Percentiles rank a stretch among this genome's conserved stretches.
phyloP scores from a whole-genome alignment of 2,797 vertebrate species.

The Lutjanus campechanus region DNA sequence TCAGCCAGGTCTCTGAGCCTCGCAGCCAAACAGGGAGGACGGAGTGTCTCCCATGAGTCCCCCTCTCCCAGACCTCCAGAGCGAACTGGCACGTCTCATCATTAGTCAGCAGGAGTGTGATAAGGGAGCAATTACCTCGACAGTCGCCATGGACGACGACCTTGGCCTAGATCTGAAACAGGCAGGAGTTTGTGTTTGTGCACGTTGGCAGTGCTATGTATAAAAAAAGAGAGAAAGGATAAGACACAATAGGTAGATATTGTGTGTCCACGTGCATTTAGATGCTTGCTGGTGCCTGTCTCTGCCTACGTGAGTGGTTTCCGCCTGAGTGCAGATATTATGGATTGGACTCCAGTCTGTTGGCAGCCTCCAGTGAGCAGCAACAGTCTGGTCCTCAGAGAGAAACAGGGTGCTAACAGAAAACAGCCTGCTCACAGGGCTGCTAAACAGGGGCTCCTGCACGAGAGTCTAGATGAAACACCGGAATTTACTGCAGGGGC shows the following conservation, averaged over 20 bases:
- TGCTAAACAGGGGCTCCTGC: conserved; percentile 26
- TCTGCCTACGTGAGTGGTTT: conserved; percentile 59
- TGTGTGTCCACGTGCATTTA: conserved; percentile 11
- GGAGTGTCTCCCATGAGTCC: conserved; percentile 36
- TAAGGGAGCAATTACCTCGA: conserved; percentile 60
- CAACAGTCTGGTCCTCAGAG: conserved; percentile 49
- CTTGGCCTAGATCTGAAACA: conserved; percentile 64
- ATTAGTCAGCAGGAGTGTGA: conserved; percentile 65
- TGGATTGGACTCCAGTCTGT: conserved; percentile 54
- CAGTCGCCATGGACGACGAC: conserved; percentile 56
- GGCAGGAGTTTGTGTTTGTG: conserved; percentile 29
- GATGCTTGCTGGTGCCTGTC: conserved; percentile 37
- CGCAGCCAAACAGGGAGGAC: conserved; percentile 32
- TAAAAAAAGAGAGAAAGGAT: background rate
- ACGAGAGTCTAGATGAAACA: conserved; percentile 34
- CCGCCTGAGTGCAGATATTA: conserved; percentile 62
- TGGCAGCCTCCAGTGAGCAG: conserved; percentile 59
- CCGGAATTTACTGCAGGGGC: conserved; percentile 1
- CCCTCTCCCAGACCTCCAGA: conserved; percentile 18
- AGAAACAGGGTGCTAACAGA: conserved; percentile 37
- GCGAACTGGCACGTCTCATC: conserved; percentile 52
- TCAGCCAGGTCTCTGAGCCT: conserved; percentile 26
- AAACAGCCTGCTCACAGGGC: conserved; percentile 31
- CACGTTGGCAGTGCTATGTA: background rate
- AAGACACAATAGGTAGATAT: background rate